Percentiles rank a stretch among this genome's conserved stretches.
Conservation (phyloP, 1,140 invertebrate genomes). For the Apis dorsata region DNA sequence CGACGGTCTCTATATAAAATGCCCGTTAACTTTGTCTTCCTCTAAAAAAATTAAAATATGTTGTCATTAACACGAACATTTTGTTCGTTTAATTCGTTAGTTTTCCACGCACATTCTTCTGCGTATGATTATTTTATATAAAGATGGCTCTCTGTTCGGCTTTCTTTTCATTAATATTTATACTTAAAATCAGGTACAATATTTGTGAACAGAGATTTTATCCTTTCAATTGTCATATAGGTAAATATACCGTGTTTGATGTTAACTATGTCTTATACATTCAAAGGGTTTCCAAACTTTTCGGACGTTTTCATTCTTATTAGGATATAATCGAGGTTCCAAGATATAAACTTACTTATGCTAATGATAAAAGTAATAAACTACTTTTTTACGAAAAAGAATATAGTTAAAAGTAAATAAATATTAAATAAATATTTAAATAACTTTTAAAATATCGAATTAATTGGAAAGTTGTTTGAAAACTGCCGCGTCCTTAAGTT, state of each 20-base stretch:
- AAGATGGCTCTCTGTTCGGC: background rate
- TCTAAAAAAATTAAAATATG: slow-evolving; percentile 12
- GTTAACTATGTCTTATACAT: slow-evolving; percentile 59
- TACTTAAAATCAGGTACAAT: slow-evolving; percentile 65
- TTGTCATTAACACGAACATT: slow-evolving; percentile 5
- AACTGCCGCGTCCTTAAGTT: slow-evolving; percentile 16
- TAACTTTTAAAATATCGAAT: background rate
- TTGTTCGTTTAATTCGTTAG: background rate
- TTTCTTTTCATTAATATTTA: slow-evolving; percentile 28
- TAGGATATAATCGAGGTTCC: background rate
- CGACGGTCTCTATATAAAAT: slow-evolving; percentile 4
- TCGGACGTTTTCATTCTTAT: background rate
- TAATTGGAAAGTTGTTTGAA: background rate
- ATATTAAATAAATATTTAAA: slow-evolving; percentile 25
- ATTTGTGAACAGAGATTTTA: slow-evolving; percentile 55
- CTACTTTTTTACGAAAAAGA: too few species aligned
- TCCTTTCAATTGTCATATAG: slow-evolving; percentile 49
- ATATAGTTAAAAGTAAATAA: background rate
- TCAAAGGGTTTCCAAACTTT: slow-evolving; percentile 27
- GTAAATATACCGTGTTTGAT: slow-evolving; percentile 61
- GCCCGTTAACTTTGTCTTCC: slow-evolving; percentile 43
- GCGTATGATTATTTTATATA: slow-evolving; percentile 18
- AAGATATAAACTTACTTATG: background rate
- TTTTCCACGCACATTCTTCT: background rate
- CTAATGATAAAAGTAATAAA: background rate